These are phyloP conservation scores for Tangara arthus DNA, from an alignment of 2,797 vertebrate genomes.

Conservation along the genomic window DNA sequence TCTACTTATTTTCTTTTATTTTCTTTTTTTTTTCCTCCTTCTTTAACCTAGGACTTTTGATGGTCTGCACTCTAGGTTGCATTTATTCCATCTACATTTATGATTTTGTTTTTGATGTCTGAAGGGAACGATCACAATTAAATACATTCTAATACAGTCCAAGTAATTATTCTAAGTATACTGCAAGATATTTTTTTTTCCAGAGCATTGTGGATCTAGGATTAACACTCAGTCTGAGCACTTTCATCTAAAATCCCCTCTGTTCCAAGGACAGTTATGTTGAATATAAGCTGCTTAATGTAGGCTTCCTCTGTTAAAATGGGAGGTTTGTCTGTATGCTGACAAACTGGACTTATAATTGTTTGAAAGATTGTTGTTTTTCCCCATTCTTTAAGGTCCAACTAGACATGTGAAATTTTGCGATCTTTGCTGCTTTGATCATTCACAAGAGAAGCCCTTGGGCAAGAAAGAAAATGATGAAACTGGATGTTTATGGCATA, in stretches of 20 bases:
- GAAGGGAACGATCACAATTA: background rate
- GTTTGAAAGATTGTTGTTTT: background rate
- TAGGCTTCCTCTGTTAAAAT: background rate
- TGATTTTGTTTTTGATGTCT: background rate
- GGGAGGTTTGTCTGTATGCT: background rate
- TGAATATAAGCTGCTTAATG: background rate
- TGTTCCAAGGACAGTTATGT: background rate
- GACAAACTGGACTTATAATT: background rate
- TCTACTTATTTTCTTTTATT: background rate
- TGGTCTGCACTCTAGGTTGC: background rate
- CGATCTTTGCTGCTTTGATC: background rate
- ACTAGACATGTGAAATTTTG: background rate
- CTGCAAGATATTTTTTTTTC: background rate
- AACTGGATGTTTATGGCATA: background rate
- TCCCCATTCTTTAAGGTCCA: background rate
- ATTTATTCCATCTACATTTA: background rate
- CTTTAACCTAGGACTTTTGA: background rate
- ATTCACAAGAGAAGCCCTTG: background rate
- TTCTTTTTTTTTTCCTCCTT: rapidly evolving
- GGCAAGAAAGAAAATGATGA: background rate
- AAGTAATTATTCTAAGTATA: background rate
- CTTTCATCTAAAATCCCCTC: background rate
- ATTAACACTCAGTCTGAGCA: background rate
- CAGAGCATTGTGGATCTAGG: background rate
- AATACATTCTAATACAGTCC: background rate